phyloP scores from a whole-genome alignment of 2,888 invertebrate genomes.

The Cremastobaeus sp. region DNA sequence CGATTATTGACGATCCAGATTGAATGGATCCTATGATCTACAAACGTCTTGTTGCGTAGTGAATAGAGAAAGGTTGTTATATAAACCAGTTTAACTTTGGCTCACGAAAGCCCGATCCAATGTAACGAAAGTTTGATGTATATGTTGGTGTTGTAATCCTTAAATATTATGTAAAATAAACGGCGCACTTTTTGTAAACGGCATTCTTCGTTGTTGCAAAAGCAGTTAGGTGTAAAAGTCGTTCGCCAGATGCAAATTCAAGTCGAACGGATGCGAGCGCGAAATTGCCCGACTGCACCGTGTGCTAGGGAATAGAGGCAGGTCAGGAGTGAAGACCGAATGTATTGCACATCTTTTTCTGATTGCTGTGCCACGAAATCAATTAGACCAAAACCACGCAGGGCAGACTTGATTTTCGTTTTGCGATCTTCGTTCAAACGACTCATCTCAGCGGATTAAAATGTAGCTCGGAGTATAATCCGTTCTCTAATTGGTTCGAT shows the following conservation, averaged over 20 bases:
- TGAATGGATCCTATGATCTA: slow-evolving; percentile 48
- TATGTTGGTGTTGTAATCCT: slow-evolving; percentile 52
- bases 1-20: slow-evolving; percentile 57
- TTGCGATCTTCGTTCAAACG: no score
- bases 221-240: slow-evolving; percentile 41
- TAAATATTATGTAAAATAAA: slow-evolving; percentile 58
- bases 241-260: slow-evolving; percentile 37
- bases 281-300: slow-evolving; percentile 26
- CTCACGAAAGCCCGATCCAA: slow-evolving; percentile 49
- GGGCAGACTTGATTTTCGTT: not conserved
- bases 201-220: slow-evolving; percentile 48
- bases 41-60: slow-evolving; percentile 52
- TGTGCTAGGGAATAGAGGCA: slow-evolving; percentile 28
- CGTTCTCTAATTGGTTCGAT: no score
- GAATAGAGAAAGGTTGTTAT: slow-evolving; percentile 57
- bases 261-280: slow-evolving; percentile 24
- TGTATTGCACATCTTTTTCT: slow-evolving; percentile 26
- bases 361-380: slow-evolving; percentile 14
- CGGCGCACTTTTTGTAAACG: slow-evolving; percentile 41
- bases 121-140: slow-evolving; percentile 57
- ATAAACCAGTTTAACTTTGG: slow-evolving; percentile 60
- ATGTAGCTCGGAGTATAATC: no score
- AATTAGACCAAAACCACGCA: not conserved
- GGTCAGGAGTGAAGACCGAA: slow-evolving; percentile 30
- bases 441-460: no score